phyloP scores from a whole-genome alignment of 1,140 invertebrate genomes.

The Cyclina sinensis region DNA sequence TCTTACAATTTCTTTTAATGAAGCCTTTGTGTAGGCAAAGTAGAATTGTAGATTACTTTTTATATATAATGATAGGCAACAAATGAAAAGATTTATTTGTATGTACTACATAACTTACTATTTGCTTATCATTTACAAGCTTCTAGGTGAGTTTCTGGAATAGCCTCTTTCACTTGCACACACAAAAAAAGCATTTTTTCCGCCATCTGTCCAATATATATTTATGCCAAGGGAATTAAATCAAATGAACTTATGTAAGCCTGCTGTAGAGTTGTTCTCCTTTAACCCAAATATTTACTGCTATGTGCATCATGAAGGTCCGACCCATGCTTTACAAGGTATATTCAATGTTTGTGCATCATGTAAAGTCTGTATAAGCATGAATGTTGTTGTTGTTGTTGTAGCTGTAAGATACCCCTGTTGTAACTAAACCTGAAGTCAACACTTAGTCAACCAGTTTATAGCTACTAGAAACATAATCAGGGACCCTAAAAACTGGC shows the following conservation, averaged over 20 bases:
- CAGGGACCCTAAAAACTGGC: too few species aligned
- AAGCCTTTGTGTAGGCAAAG: too few species aligned
- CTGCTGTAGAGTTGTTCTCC: slow-evolving; percentile 36
- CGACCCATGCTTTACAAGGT: slow-evolving; percentile 53
- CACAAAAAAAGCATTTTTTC: not conserved
- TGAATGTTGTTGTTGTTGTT: not conserved
- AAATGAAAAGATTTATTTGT: too few species aligned
- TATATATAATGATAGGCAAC: too few species aligned
- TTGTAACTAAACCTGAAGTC: too few species aligned
- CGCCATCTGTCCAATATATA: not conserved
- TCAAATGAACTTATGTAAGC: not conserved
- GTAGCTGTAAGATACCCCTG: too few species aligned
- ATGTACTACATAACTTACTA: too few species aligned
- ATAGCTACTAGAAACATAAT: too few species aligned
- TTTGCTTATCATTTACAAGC: not conserved
- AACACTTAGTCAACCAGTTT: too few species aligned
- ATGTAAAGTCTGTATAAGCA: not conserved
- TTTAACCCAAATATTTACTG: slow-evolving; percentile 1
- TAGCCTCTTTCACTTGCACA: not conserved
- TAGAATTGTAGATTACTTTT: too few species aligned
- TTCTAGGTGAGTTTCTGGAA: not conserved
- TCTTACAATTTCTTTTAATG: too few species aligned
- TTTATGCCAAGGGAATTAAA: slow-evolving; percentile 13
- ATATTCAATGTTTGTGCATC: not conserved
- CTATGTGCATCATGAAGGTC: slow-evolving; percentile 57